Percentiles rank a stretch among this genome's conserved stretches.
Conservation (phyloP, 2,888 invertebrate species). For the Lycia hirtaria region DNA sequence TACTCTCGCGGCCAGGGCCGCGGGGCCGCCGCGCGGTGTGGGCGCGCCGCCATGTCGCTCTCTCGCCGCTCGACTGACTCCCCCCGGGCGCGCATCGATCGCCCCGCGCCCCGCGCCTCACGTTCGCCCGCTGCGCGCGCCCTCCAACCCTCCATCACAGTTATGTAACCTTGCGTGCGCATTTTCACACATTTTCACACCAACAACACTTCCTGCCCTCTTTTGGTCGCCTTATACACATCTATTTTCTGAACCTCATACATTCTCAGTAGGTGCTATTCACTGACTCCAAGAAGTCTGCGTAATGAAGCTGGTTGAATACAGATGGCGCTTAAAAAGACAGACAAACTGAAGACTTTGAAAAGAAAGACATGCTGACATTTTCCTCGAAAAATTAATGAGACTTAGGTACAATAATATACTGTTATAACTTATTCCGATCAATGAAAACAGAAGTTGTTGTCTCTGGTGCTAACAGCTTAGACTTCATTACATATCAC, state of each 20-base stretch:
- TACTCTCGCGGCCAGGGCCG: constrained; percentile 85
- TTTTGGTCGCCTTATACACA: constrained; percentile 32
- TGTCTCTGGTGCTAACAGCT: too few species aligned
- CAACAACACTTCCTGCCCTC: constrained; percentile 52
- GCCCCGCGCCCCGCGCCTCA: constrained; percentile 80
- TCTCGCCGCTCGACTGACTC: constrained; percentile 83
- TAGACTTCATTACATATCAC: too few species aligned
- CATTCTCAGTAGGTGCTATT: not conserved
- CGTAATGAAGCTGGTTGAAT: constrained; percentile 6
- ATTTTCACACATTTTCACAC: constrained; percentile 62
- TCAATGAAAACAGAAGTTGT: too few species aligned
- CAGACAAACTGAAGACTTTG: not conserved
- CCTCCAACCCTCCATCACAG: constrained; percentile 62
- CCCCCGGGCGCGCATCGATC: constrained; percentile 83
- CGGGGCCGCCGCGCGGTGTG: constrained; percentile 85
- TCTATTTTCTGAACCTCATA: not conserved
- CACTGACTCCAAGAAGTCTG: not conserved
- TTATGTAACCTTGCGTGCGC: constrained; percentile 83
- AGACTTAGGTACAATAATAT: too few species aligned
- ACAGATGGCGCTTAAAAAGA: constrained; percentile 37
- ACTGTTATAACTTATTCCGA: too few species aligned
- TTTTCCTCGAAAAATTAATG: too few species aligned
- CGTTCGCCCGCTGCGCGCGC: constrained; percentile 72
- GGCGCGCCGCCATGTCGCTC: constrained; percentile 84
- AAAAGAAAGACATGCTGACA: too few species aligned